Evolutionary conservation across 2,888 invertebrate genomes (phyloP), one percentile per base, ranked within the genome.

Genomic region (Zhengitettix transpicula): DNA sequence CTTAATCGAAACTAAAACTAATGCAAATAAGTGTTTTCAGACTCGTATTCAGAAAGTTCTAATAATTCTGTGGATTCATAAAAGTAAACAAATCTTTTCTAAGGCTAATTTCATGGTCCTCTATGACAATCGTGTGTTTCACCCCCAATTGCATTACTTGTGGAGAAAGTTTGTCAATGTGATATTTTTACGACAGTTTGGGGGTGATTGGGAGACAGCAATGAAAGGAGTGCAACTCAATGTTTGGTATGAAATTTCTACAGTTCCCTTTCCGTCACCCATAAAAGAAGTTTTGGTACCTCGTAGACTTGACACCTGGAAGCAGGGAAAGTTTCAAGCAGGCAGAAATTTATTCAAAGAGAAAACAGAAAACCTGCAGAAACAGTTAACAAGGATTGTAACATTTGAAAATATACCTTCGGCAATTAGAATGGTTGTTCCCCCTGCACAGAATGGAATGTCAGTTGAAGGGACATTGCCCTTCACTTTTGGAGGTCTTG

Each of bases 111-210:
- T 82, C 68, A 73, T 90, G 44, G 71, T 89, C 60, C 73, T 89
- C 0, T 78, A 87, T 69, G 88, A 90, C 70, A 73, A 77, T 61
- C 75, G 85, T 9, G 73, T 90, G 1, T 83, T 88, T 66, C 75
- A 77, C 57, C 76, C 78, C 63, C 78, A 83, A 9, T 73, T 85
- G 63, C 79, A 83, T 67, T 85, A 84, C 67, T 70, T 90, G 14
- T 90, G 90, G 90, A 85, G 83, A 63, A 78, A 85, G 63, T 81
- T 89, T 56, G 79, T 89, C 16, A 85, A 86, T 66, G 82, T 86
- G 0, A 71, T 89, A 10, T 90, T 90, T 65, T 73, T 90, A 14
- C 78, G 79, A 56, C 77, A 78, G 65, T 81, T 81, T 67, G 72
- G 67, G 56, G 72, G 73, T 65, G 64, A 70, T 57, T 63, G 55